phyloP scores from a whole-genome alignment of 2,113 vertebrate species.

The Elephantulus edwardii region DNA sequence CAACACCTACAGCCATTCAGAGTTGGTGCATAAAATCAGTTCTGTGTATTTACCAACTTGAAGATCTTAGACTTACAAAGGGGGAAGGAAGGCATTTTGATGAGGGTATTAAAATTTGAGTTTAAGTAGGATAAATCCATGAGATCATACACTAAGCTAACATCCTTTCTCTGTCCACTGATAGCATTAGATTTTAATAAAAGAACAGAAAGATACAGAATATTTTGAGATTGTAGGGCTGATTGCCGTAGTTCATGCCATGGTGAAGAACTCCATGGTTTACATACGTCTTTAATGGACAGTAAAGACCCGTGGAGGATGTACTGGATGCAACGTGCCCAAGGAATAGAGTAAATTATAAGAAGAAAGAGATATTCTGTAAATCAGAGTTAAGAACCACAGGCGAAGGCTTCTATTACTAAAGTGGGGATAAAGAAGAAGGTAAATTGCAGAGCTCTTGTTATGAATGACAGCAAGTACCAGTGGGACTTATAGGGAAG shows the following conservation, averaged over 20 bases:
- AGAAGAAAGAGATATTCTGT: not conserved
- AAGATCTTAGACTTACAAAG: not conserved
- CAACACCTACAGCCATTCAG: not conserved
- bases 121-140: not conserved
- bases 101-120: not conserved
- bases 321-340: too few relatives aligned
- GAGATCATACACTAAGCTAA: not conserved
- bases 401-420: not conserved
- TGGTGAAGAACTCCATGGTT: not conserved
- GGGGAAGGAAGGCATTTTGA: not conserved
- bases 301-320: too few relatives aligned
- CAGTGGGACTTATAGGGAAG: conserved; percentile 21
- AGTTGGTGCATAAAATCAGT: not conserved
- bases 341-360: not conserved
- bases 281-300: not conserved
- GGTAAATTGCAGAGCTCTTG: conserved; percentile 23
- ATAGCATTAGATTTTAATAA: not conserved
- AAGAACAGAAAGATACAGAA: not conserved
- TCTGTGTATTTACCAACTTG: not conserved
- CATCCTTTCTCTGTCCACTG: not conserved
- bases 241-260: not conserved
- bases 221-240: not conserved
- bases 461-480: conserved; percentile 42
- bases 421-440: conserved; percentile 26
- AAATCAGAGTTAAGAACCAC: not conserved